These are phyloP conservation scores for Hydrolagus affinis DNA, from an alignment of 2,113 vertebrate species.

Conservation along the genomic window DNA sequence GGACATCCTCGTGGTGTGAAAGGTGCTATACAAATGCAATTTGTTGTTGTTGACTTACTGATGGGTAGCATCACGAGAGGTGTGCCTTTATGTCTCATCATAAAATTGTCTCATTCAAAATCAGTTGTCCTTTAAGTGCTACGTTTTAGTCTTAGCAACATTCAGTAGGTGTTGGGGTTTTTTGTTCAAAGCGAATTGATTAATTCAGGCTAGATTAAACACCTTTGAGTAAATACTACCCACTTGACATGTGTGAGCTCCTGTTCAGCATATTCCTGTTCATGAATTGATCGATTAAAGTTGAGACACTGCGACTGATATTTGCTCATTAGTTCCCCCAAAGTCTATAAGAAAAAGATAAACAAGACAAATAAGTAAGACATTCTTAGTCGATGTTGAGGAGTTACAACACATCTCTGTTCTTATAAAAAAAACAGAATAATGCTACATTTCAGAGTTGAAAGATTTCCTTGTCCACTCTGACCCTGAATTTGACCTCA, in stretches of 20 bases:
- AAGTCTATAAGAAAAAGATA: conserved; percentile 41
- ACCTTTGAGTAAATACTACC: neutral
- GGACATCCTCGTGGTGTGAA: no score
- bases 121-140: conserved; percentile 40
- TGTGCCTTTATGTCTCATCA: neutral
- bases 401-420: no score
- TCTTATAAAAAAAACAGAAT: no score
- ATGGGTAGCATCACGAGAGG: no score
- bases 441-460: no score
- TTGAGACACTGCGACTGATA: conserved; percentile 51
- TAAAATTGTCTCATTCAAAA: no score
- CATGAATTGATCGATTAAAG: conserved; percentile 48
- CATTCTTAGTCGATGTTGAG: no score
- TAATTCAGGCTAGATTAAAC: neutral
- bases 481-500: no score
- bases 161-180: neutral
- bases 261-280: conserved; percentile 46
- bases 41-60: no score
- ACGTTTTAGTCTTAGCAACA: conserved; percentile 9
- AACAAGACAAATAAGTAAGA: neutral
- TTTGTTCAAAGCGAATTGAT: neutral
- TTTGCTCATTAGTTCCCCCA: conserved; percentile 57
- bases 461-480: no score
- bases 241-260: conserved; percentile 44
- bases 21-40: no score